Base-by-base conservation (phyloP, 2,797 vertebrate genomes). In the Sebastes miniatus region DNA sequence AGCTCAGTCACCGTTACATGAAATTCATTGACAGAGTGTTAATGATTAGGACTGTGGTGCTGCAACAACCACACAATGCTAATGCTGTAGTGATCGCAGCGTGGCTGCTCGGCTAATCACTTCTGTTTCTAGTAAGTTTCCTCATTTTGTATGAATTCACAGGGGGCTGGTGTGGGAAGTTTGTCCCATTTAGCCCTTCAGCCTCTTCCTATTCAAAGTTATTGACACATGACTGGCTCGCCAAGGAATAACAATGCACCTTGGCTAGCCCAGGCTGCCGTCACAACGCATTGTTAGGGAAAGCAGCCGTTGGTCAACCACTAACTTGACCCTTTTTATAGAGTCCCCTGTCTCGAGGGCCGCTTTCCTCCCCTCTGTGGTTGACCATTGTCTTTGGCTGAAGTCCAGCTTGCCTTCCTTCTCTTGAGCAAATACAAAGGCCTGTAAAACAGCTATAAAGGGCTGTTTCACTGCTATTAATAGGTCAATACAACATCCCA, bases 1-100 rank as follows among this genome's bases (percentile, higher is more conserved):
- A 73, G 75, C 62, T 81, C 52, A 72, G 73, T 63, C 89, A 70
- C 74, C 81, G 72, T 63, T 24, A 47, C 43, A 87, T 81, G 84
- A 86, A 87, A 92, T 92, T 83, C 74, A 83, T 50, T 84, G 63
- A 39, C 74, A 18, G 43, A 5, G 80, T 92, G 85, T 88, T 85
- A 85, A 83, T 90, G 66, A 87, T 88, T 85, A 77, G 56, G 86
- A 50, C 74, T n/a, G 56, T 13, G 56, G 73, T 79, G 80, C 59
- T n/a, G 78, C 59, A 70, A 63, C 34, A 81, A 71, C 83, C 67
- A 71, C 57, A 61, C 72, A 75, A 81, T 78, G 34, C 62, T 43
- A 47, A 47, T 8, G 43, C 43, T 29, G 58, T 32, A 52, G 69
- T 78, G 64, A 29, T 24, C 20, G 7, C 16, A 16, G 52, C 62